Base-by-base conservation (phyloP, 2,113 vertebrate species). In the Rallus limicola region DNA sequence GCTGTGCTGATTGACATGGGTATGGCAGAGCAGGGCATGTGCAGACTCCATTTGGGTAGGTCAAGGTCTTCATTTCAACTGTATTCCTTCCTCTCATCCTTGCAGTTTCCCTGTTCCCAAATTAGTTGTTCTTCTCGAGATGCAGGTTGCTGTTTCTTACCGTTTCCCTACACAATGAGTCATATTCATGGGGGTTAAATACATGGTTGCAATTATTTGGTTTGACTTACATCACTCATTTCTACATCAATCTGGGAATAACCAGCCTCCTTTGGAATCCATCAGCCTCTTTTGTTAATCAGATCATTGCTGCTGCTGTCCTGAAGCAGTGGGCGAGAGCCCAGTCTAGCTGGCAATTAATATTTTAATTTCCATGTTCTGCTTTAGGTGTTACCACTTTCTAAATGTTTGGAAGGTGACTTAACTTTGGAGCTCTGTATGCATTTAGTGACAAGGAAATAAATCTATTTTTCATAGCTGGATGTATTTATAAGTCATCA, bases 151-250 rank as follows among this genome's bases (percentile, higher is more conserved):
- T 81, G 55, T 93, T 92, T 83, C 72, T 86, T 93, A 83, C 36
- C 46, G 82, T 95, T 93, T 94, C 36, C 76, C 33, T 5, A 14
- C 71, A 55, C 36, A 69, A 11, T 95, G 91, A 90, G 20, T 95
- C 88, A 84, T 36, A 20, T 68, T 86, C 34, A 9, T 31, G 69
- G 52, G 24, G 24, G 15, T 33, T 78, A 88, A 93, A 85, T 55
- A 59, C 75, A 25, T 3, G 5, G 52, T 72, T 90, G 56, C 52
- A 79, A 82, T 83, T 82, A 38, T 5, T 95, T 81, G 42, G 46
- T 80, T 80, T 88, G 68, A 68, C 82, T 95, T 97, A 7, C 85
- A 78, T 95, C 86, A 93, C 64, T 94, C 36, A 86, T 96, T 95
- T 65, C 90, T 95, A 16, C 85, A 88, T 93, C 60, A 23, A 52